A percentile compares a stretch with the other conserved stretches of the same genome.
phyloP scores from a whole-genome alignment of 2,797 vertebrate species.

The Emys orbicularis region DNA sequence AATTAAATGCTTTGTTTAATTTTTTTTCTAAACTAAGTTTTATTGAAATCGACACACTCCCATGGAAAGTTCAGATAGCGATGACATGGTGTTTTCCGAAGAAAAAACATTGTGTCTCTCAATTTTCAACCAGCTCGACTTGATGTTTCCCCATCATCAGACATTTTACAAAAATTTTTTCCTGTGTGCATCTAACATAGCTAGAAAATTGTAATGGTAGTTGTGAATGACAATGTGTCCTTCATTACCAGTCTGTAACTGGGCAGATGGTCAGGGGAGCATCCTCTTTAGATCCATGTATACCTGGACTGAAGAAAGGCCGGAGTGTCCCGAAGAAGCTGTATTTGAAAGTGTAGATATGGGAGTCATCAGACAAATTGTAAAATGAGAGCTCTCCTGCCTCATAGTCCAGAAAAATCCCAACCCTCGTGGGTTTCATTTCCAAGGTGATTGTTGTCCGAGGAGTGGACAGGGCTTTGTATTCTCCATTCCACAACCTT shows the following conservation, averaged over 20 bases:
- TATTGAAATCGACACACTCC: too few species aligned
- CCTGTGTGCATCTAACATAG: too few species aligned
- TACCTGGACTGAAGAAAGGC: conserved; percentile 69
- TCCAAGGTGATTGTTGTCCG: background rate
- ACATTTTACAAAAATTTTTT: too few species aligned
- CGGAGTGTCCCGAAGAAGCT: conserved; percentile 53
- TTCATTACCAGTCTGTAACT: background rate
- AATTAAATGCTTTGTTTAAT: too few species aligned
- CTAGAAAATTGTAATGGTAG: too few species aligned
- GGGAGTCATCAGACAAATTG: conserved; percentile 58
- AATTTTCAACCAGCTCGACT: too few species aligned
- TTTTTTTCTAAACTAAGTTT: too few species aligned
- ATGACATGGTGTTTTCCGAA: too few species aligned
- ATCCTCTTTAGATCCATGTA: conserved; percentile 8
- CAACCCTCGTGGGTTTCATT: conserved; percentile 59
- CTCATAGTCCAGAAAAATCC: conserved; percentile 72
- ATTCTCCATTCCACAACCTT: background rate
- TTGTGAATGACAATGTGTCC: too few species aligned
- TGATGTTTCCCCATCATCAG: too few species aligned
- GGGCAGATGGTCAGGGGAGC: conserved; percentile 63
- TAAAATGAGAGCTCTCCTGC: conserved; percentile 78
- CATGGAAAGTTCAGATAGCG: too few species aligned
- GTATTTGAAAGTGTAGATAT: conserved; percentile 69
- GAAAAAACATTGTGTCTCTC: too few species aligned
- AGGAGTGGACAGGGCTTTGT: background rate